Base-by-base conservation (phyloP, 2,113 vertebrate species). In the Gambusia holbrooki region DNA sequence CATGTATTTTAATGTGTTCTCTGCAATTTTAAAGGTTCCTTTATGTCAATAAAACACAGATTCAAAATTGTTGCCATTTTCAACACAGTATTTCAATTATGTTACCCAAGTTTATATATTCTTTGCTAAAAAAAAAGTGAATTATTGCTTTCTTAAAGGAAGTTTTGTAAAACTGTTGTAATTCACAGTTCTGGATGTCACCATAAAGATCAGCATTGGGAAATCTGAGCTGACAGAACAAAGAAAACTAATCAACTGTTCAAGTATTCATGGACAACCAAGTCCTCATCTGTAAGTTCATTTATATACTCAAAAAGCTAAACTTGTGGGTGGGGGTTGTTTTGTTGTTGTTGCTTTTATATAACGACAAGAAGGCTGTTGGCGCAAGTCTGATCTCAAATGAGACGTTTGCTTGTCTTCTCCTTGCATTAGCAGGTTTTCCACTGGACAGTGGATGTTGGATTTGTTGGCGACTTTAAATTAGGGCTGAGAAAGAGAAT, bases 231-330 rank as follows among this genome's bases (percentile, higher is more conserved):
- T 85, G 22, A 15, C 10, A 28, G 80, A 89, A 54, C 62, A 0
- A 9, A 48, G 91, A 58, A 70, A 13, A 2, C 61, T 93, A 17
- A 78, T 15, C 19, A 82, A 83, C 72, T 94, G 92, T 51, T 83
- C 88, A 37, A 54, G 45, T 12, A 84, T 93, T 63, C 65, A 30
- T 6, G 84, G 86, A 60, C 25, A 29, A 0, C 51, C 76, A 13
- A 45, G 25, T 40, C 54, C 54, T 22, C 35, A 0, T 61, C 10
- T 76, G 92, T 93, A 71, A 91, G 90, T 76, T 28, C 37, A 28
- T 25, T 54, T n/a, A 54, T 9, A n/a, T 7, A 10, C 25, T 8
- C 5, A 25, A 54, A 48, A 48, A 54, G 10, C 2, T 1, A 54
- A 54, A 25, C 15, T 10, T 11, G 51, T 54, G 8, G 19, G 4